Percentiles rank a stretch among this genome's conserved stretches.
Conservation (phyloP, 2,797 vertebrate species). For the Sparus aurata region DNA sequence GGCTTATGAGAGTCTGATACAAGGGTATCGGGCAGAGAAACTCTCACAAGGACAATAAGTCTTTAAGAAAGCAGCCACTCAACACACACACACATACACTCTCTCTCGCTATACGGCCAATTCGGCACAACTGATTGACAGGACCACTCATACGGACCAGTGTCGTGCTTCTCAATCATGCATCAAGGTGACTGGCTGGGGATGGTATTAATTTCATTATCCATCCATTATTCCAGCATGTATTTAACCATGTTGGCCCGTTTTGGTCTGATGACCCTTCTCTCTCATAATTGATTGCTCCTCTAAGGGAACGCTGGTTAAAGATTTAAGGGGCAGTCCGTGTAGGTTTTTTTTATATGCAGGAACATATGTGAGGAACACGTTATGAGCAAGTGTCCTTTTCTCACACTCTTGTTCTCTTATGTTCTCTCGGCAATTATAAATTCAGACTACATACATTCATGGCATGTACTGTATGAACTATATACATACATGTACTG, state of each 20-base stretch:
- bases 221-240: conserved; percentile 62
- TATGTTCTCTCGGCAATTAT: conserved; percentile 46
- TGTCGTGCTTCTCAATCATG: conserved; percentile 59
- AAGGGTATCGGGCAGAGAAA: conserved; percentile 29
- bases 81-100: not conserved
- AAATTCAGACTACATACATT: conserved; percentile 40
- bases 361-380: conserved; percentile 32
- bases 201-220: conserved; percentile 71
- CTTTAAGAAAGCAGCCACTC: conserved; percentile 27
- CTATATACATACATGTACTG: conserved; percentile 18
- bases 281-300: conserved; percentile 58
- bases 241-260: conserved; percentile 60
- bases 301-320: conserved; percentile 58
- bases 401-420: conserved; percentile 54
- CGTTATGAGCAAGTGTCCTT: conserved; percentile 22
- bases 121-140: conserved; percentile 63
- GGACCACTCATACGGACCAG: conserved; percentile 36
- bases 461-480: conserved; percentile 19
- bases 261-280: conserved; percentile 56
- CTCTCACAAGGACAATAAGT: conserved; percentile 65
- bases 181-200: conserved; percentile 74
- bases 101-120: not conserved
- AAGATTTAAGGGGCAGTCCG: conserved; percentile 62
- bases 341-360: conserved; percentile 34
- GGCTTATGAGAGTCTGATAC: conserved; percentile 53